Evolutionary conservation across 2,113 vertebrate species (phyloP).

Genomic region (Phaethornis superciliosus): DNA sequence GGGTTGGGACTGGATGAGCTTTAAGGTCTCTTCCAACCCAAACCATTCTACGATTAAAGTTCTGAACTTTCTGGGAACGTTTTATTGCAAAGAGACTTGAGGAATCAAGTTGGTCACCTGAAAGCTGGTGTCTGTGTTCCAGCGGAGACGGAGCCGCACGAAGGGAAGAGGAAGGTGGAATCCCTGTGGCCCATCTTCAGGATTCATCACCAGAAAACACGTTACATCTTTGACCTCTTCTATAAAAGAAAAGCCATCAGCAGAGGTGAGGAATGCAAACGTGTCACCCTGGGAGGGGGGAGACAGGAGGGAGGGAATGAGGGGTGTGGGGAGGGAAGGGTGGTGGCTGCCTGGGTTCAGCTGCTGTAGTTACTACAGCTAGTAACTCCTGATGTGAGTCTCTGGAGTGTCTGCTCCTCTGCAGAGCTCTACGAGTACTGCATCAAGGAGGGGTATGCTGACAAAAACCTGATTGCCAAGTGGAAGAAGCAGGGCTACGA

Average conservation of each 20-base stretch:
- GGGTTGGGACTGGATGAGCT: too few species aligned
- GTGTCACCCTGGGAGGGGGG: background rate
- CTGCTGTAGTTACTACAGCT: background rate
- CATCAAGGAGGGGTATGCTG: conserved; percentile 95
- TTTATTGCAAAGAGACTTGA: background rate
- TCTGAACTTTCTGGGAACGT: fast-evolving
- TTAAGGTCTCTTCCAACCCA: too few species aligned
- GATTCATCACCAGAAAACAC: conserved; percentile 95
- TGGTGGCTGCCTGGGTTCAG: background rate
- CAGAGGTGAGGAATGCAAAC: conserved; percentile 81
- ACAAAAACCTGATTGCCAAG: conserved; percentile 97
- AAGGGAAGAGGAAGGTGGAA: conserved; percentile 96
- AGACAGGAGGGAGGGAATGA: fast-evolving
- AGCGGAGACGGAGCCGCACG: conserved; percentile 95
- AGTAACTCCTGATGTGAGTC: background rate
- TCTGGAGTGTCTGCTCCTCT: background rate
- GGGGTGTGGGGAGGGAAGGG: background rate
- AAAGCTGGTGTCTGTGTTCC: background rate
- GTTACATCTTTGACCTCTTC: conserved; percentile 97
- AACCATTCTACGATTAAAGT: too few species aligned
- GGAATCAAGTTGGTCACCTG: background rate
- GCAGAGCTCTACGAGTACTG: conserved; percentile 97
- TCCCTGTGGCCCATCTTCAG: conserved; percentile 98
- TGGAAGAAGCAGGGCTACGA: conserved; percentile 99
- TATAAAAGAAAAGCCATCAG: conserved; percentile 98